Evolutionary conservation across 2,797 vertebrate genomes (phyloP), one percentile per base, ranked within the genome.

Genomic region (Margarornis squamiger): DNA sequence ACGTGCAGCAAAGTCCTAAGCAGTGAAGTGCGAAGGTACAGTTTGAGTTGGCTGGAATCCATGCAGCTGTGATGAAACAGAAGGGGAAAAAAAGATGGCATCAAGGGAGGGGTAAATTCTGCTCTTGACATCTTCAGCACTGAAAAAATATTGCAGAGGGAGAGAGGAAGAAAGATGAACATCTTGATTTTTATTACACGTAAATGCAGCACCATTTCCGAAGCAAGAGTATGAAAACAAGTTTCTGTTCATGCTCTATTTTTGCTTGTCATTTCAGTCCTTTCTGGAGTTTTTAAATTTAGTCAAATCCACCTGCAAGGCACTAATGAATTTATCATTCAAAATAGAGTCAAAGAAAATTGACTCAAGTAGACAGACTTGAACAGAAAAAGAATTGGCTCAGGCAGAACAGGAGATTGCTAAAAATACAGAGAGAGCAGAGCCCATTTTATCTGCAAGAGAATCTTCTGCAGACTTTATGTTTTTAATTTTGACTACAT

Each of bases 51-150:
- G 94, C 95, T 82, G 62, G 73, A 57, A 49, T 92, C 90, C 93
- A 94, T 59, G 59, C 91, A 97, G 94, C 92, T 97, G 93, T 91
- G 93, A 95, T 96, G 85, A 95, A 95, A 80, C 74, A 72, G 75
- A 68, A 79, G 48, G n/a, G 54, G 54, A 8, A 80, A 84, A 88
- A 95, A 81, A 84, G 77, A 78, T 88, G 83, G 92, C 95, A 95
- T 61, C 97, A 93, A 88, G 92, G 96, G 95, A 97, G 89, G 88
- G 84, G 86, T 97, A 96, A 93, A 96, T 97, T 94, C 77, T 95
- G 18, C 55, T 95, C 82, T 92, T 97, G 94, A 95, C 94, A 78
- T 96, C 90, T 67, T 92, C 95, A 80, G 59, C 32, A 11, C 63
- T 41, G 72, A 91, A 92, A 87, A 97, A 88, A 82, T 81, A 92